A percentile compares a stretch with the other conserved stretches of the same genome.
Evolutionary conservation across 1,140 invertebrate genomes (phyloP).

Genomic region (Acyrthosiphon pisum): DNA sequence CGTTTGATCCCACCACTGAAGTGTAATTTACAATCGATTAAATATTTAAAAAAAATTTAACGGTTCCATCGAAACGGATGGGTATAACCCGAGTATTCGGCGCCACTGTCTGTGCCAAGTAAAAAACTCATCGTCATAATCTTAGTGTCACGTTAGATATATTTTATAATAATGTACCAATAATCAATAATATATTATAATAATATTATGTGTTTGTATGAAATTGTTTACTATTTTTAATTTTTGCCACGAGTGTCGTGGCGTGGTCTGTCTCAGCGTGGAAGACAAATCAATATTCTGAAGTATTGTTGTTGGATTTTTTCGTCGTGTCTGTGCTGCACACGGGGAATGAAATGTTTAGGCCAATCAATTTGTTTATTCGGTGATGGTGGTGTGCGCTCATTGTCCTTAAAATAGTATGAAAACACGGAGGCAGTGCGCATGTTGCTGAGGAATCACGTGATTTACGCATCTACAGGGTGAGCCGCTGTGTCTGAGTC

Average conservation of each 20-base stretch:
- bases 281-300: not conserved
- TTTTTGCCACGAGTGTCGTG: not conserved
- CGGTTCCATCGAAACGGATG: too few species aligned
- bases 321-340: not conserved
- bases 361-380: not conserved
- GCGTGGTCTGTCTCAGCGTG: rapidly evolving
- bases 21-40: too few species aligned
- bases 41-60: too few species aligned
- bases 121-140: not conserved
- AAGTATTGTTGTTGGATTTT: not conserved
- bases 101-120: too few species aligned
- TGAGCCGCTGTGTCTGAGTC: too few species aligned
- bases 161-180: too few species aligned
- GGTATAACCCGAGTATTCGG: too few species aligned
- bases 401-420: not conserved
- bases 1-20: too few species aligned
- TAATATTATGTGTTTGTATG: too few species aligned
- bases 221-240: not conserved
- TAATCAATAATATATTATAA: too few species aligned
- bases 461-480: not conserved
- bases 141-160: too few species aligned
- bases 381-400: not conserved
- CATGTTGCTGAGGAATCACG: not conserved
- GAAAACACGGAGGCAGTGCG: not conserved
- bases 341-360: not conserved